Percentiles rank a stretch among this genome's conserved stretches.
These are phyloP conservation scores for Sclerurus mexicanus DNA, from an alignment of 2,113 vertebrate species.

Conservation along the genomic window DNA sequence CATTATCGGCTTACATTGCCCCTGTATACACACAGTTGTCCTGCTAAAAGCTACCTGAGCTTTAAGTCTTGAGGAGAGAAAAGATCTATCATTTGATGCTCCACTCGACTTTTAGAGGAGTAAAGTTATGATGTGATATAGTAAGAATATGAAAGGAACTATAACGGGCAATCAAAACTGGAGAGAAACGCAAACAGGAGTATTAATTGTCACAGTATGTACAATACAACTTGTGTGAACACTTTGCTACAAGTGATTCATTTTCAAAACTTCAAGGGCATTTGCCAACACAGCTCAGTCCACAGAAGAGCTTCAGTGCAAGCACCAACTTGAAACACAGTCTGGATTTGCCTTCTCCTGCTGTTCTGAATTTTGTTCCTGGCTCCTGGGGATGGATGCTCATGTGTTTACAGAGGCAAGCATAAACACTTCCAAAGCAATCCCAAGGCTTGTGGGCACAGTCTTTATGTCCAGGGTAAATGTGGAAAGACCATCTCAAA, in stretches of 20 bases:
- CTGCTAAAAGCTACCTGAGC: not conserved
- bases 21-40: not conserved
- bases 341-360: not conserved
- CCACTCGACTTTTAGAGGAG: rapidly evolving
- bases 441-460: not conserved
- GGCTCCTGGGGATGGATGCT: not conserved
- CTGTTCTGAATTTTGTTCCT: not conserved
- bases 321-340: not conserved
- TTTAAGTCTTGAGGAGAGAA: not conserved
- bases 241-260: rapidly evolving
- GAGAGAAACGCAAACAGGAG: not conserved
- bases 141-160: not conserved
- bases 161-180: not conserved
- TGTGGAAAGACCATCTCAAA: not conserved
- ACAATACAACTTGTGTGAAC: not conserved
- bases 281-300: not conserved
- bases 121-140: rapidly evolving
- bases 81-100: not conserved
- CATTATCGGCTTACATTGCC: not conserved
- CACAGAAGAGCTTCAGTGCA: not conserved
- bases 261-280: not conserved
- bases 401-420: not conserved
- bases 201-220: not conserved
- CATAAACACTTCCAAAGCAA: not conserved
- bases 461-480: not conserved